Base-by-base conservation (phyloP, 1,140 invertebrate species). In the Gryon sp. region DNA sequence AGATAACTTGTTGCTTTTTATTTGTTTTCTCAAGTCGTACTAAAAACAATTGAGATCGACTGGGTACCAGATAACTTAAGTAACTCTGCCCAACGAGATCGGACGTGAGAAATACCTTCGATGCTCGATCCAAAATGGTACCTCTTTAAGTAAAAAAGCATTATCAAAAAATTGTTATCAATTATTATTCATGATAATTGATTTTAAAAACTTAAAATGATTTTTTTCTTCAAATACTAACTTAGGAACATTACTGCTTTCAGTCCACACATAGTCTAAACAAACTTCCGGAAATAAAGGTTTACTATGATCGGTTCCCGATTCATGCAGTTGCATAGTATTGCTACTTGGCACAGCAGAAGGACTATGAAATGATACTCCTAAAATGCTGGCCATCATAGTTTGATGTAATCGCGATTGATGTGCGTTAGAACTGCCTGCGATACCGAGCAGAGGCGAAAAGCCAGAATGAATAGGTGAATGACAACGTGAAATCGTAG, bases 261-360 rank as follows among this genome's bases (percentile, higher is more conserved):
- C 96, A 0, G 93, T 95, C 96, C 96, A 98, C 11, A 97, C 89
- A 78, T 95, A 93, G 81, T 98, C 96, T 12, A 98, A 89, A 84
- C 95, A 97, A 43, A 97, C 90, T 76, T 95, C 93, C 0, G 96
- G 96, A 62, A 93, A 93, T 9, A 96, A 87, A 2, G 95, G 94
- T 76, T 94, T 92, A 2, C 92, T 90, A 24, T 91, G 90, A 18
- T 59, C 72, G 5, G 20, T 19, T 38, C 53, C 15, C 55, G 36
- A 76, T 18, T 86, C 83, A 40, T 82, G 86, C 46, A 84, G 45
- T 24, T 81, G 80, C 28, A 87, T 73, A 9, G 82, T 85, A 19
- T 80, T 88, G 24, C 74, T 85, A 48, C 65, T 82, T 36, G 36
- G 9, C 11, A 11, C 6, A 7, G 12, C 32, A 11, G 60, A 69